Evolutionary conservation across 1,140 invertebrate genomes (phyloP), one percentile per base, ranked within the genome.

Genomic region (Aphelinus certus): DNA sequence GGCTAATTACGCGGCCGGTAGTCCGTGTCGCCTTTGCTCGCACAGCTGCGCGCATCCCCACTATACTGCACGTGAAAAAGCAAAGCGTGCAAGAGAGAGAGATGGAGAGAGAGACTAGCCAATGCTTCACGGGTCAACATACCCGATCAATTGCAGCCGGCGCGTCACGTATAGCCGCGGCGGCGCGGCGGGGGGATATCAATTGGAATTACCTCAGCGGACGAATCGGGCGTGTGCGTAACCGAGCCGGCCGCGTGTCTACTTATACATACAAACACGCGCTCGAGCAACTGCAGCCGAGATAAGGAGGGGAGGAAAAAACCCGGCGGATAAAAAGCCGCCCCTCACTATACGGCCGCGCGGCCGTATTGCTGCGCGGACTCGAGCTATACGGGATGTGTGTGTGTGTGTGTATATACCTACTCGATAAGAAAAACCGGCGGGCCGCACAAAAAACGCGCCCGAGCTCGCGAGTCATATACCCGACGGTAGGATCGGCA

Each of bases 1-100:
- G 62, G 62, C 63, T 73, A 73, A 67, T 73, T 66, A 67, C 56
- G 55, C 56, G 63, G 4, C 42, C 63, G 71, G 71, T 53, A 66
- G 55, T 53, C 47, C 62, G 63, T 51, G 46, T 56, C 62, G 62
- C 45, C 3, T 65, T 26, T 7, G 58, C 43, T 7, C 60, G 7
- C 5, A 46, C 42, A 9, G 5, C 7, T 4, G 45, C 7, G 46
- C 60, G 43, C 42, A 43, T 43, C 3, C 56, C 26, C 3, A 57
- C 7, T 57, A 57, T n/a, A 57, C 26, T n/a, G 56, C 26, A 7
- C 56, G 4, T 57, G 56, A 10, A n/a, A n/a, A 10, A n/a, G 26
- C 3, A n/a, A 57, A 7, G 56, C 26, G 26, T 26, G 9, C 6
- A n/a, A 7, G 6, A 51, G 5, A 51, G 7, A 45, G 63, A 65